Evolutionary conservation across 2,797 vertebrate genomes (phyloP).

Genomic region (Ibycter americanus): DNA sequence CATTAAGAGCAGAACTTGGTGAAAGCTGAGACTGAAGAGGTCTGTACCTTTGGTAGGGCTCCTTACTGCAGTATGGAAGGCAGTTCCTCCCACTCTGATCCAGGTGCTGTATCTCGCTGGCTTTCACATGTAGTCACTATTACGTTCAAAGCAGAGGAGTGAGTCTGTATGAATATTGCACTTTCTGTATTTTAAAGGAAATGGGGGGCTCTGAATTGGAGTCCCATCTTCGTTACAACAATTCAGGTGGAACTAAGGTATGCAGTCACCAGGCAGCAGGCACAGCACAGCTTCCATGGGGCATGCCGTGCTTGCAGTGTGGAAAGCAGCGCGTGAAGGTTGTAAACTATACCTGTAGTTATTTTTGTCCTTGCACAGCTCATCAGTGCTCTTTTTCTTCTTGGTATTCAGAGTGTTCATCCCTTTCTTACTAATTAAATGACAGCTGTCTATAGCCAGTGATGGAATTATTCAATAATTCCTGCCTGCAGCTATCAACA

Average conservation of each 20-base stretch:
- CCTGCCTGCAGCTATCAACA: constrained; percentile 52
- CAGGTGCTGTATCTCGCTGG: background rate
- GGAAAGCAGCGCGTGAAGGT: background rate
- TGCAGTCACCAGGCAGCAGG: background rate
- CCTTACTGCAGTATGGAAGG: background rate
- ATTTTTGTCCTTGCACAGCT: background rate
- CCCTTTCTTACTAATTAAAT: constrained; percentile 55
- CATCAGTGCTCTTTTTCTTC: background rate
- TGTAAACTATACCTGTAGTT: background rate
- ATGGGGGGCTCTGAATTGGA: background rate
- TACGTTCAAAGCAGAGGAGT: background rate
- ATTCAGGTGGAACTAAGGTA: background rate
- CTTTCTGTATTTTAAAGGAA: background rate
- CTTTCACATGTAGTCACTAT: background rate
- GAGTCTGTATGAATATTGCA: background rate
- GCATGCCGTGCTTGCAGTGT: background rate
- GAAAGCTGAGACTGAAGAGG: background rate
- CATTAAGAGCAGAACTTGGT: background rate
- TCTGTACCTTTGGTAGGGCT: background rate
- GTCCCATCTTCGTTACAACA: background rate
- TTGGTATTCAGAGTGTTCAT: constrained; percentile 34
- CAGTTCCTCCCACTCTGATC: background rate
- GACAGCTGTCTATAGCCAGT: constrained; percentile 45
- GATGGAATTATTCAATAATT: constrained; percentile 67
- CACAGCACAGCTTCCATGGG: background rate